These are phyloP conservation scores for Eurois occulta DNA, from an alignment of 2,888 invertebrate genomes.

Conservation along the genomic window DNA sequence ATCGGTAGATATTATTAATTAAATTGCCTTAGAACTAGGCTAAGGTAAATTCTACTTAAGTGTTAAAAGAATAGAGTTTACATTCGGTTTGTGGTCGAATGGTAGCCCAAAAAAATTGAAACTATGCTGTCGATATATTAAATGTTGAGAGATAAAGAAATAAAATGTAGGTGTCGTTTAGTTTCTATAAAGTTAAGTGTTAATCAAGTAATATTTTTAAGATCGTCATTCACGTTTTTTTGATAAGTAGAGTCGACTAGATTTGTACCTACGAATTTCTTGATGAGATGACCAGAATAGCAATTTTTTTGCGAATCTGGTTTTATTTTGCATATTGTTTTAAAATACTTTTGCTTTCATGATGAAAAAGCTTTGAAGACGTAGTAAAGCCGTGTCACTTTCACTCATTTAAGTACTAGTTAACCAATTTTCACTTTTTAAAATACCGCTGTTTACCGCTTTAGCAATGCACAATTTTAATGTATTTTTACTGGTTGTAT, in stretches of 20 bases:
- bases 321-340: neutral
- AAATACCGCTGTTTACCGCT: neutral
- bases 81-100: conserved; percentile 22
- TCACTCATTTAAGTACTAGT: neutral
- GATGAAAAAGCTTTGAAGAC: neutral
- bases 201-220: conserved; percentile 48
- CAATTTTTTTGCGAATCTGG: neutral
- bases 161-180: conserved; percentile 42
- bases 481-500: neutral
- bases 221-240: conserved; percentile 17
- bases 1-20: conserved; percentile 58
- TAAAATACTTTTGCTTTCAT: conserved; percentile 16
- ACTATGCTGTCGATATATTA: conserved; percentile 45
- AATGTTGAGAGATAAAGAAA: conserved; percentile 43
- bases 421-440: neutral
- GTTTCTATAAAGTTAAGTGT: conserved; percentile 36
- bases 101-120: conserved; percentile 39
- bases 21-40: conserved; percentile 25
- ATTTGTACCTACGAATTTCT: conserved; percentile 26
- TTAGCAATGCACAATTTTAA: neutral
- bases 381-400: neutral
- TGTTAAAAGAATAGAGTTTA: neutral
- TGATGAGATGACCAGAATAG: conserved; percentile 13
- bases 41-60: conserved; percentile 17
- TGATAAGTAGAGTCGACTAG: neutral